Evolutionary conservation across 2,888 invertebrate species (phyloP), one percentile per base, ranked within the genome.

Genomic region (Philonicus albiceps): DNA sequence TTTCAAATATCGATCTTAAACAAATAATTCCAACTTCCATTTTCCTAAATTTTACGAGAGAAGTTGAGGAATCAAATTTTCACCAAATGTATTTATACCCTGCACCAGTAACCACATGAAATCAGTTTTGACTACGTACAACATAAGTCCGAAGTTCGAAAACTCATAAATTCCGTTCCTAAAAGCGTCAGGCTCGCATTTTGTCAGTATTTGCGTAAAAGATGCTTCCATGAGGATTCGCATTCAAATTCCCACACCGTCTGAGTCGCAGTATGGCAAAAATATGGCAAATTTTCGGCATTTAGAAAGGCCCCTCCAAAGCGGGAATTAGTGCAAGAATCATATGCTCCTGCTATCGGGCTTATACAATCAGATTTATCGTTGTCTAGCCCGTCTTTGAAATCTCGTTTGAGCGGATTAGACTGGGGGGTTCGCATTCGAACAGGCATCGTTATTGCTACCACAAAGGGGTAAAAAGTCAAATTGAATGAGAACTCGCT

Each of bases 321-420:
- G 64, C 64, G 19, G 81, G 64, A 81, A 81, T 81, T 81, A 81
- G 81, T 49, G 34, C 27, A 3, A 6, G 81, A 81, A 81, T 81
- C 81, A 81, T 81, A 34, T 81, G 81, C 55, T 81, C 34, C 81
- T 64, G 31, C n/a, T 81, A 81, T 81, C 81, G 31, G 49, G n/a
- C 81, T 37, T 22, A 55, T 81, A 55, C 81, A 55, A 81, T 81
- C 81, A 37, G 55, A 81, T 81, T 64, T 81, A 81, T 81, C 55
- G 27, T 55, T 81, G 55, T 81, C 64, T 53, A 49, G 31, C 55
- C 53, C 81, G 27, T 64, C 64, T 81, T 55, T 81, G 81, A 81
- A 81, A 81, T 31, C 53, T 13, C 81, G 37, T 81, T 81, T 81
- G 81, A 34, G 19, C 64, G 81, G 81, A 81, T 81, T 81, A 64